phyloP scores from a whole-genome alignment of 2,888 invertebrate genomes.

The Heterodera filipjevi region DNA sequence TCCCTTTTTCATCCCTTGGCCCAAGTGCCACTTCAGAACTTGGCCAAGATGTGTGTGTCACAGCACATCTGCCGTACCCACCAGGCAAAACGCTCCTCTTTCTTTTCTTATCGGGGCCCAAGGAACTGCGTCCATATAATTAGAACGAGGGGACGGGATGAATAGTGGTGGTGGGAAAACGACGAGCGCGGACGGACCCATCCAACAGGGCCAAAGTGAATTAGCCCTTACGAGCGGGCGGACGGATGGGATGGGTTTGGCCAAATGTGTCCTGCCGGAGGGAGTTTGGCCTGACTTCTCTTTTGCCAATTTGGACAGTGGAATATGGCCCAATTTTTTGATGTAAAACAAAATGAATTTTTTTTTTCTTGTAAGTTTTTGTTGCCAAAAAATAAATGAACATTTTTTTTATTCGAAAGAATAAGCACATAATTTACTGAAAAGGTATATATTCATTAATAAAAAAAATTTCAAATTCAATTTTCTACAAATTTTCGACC shows the following conservation, averaged over 20 bases:
- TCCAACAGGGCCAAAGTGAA: slow-evolving; percentile 4
- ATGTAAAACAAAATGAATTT: not conserved
- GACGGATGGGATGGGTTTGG: not conserved
- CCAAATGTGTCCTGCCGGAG: slow-evolving; percentile 1
- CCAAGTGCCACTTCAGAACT: not conserved
- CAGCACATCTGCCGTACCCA: not conserved
- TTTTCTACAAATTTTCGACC: too few species aligned
- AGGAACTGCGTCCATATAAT: not conserved
- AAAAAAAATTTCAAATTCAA: too few species aligned
- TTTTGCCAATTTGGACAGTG: slow-evolving; percentile 3
- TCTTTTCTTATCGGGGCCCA: not conserved
- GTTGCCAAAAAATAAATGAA: too few species aligned
- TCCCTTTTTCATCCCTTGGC: not conserved
- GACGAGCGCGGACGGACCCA: not conserved
- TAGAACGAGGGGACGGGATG: not conserved
- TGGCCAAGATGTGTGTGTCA: not conserved
- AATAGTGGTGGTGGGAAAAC: slow-evolving; percentile 1
- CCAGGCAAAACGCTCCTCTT: not conserved
- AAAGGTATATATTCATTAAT: too few species aligned
- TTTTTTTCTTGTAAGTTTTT: too few species aligned
- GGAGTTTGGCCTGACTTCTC: not conserved
- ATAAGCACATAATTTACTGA: too few species aligned
- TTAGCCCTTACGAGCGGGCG: not conserved
- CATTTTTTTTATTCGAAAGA: too few species aligned
- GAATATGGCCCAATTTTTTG: not conserved